Evolutionary conservation across 2,113 vertebrate genomes (phyloP).

Genomic region (Paramisgurnus dabryanus): DNA sequence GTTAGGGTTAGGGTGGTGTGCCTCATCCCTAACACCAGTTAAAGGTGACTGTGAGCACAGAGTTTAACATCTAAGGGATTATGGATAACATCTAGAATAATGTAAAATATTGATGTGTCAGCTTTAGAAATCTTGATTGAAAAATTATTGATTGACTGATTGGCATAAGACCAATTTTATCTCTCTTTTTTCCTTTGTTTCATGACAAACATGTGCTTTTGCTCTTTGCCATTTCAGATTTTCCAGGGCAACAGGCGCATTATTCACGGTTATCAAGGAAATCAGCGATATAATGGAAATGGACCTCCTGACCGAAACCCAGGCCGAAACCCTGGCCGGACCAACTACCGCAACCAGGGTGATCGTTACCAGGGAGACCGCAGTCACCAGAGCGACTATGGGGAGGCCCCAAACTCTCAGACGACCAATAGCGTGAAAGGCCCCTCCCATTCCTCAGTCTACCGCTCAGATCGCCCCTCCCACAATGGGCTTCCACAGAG

Average conservation of each 20-base stretch:
- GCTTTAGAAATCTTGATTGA: no score
- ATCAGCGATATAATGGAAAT: conserved; percentile 73
- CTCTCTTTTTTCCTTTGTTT: background rate
- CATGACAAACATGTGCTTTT: background rate
- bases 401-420: conserved; percentile 54
- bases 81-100: no score
- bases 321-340: conserved; percentile 71
- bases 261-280: conserved; percentile 74
- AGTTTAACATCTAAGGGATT: no score
- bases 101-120: no score
- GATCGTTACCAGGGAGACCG: conserved; percentile 61
- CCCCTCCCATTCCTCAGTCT: conserved; percentile 52
- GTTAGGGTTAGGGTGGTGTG: no score
- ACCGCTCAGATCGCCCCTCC: conserved; percentile 64
- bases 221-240: conserved; percentile 67
- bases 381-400: conserved; percentile 54
- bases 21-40: no score
- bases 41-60: no score
- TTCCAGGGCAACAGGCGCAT: conserved; percentile 76
- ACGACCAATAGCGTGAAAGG: conserved; percentile 58
- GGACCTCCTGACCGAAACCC: conserved; percentile 71
- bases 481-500: conserved; percentile 83
- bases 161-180: no score
- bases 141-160: no score
- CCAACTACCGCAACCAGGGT: conserved; percentile 67